Base-by-base conservation (phyloP, 2,113 vertebrate species). In the Nothocercus julius region DNA sequence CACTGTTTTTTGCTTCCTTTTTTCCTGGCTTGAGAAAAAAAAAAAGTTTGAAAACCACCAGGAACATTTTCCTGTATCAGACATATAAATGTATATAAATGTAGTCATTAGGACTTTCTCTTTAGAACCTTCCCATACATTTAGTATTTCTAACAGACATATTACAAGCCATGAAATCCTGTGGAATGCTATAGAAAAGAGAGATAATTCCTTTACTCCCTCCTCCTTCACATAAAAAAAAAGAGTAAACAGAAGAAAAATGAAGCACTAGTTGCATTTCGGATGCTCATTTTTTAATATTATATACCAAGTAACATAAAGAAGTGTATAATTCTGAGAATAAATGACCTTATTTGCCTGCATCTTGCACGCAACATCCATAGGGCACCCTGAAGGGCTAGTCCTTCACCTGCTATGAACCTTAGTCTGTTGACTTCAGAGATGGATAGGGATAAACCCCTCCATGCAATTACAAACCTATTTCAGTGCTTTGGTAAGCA, bases 161-260 rank as follows among this genome's bases (percentile, higher is more conserved):
- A 93, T 95, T 78, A 84, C 45, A 84, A 93, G 82, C 15, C 61
- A 81, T 38, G 69, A 93, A 82, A 87, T 82, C 7, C 36, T 30
- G 73, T 28, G 20, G 25, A 73, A 69, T 59, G 24, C 18, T 22
- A 69, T 18, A 74, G 12, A 66, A 66, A 14, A 44, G 40, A 34
- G 3, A 67, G 59, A 59, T 62, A 22, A 59, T 74, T 89, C 77
- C 11, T 82, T n/a, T 45, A 49, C 49, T 49, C 20, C 21, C 21
- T 49, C 20, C 20, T 19, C 20, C 13, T 17, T 21, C 49, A 22
- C 49, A 64, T 25, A 6, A 24, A 27, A 38, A 9, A 17, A 11
- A 17, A 10, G 11, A 38, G 36, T 27, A 16, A 24, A 16, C 21
- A 16, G 25, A 62, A 22, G 32, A 17, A 73, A 68, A 85, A 76